Conservation (phyloP, 2,113 vertebrate genomes). For the Electrona antarctica region DNA sequence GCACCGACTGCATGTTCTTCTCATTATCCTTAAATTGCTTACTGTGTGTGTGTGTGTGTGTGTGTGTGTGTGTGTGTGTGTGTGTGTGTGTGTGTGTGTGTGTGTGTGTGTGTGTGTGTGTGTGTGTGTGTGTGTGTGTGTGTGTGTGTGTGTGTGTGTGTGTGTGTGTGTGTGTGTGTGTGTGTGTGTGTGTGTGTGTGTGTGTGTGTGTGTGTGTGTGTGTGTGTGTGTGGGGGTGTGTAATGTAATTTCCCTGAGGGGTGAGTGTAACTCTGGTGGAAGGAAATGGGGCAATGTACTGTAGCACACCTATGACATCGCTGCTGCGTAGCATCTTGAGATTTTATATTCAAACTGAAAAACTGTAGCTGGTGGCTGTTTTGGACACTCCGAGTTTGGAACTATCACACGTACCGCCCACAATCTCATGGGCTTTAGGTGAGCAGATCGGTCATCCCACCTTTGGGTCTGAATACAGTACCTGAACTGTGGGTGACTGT, state of each 20-base stretch:
- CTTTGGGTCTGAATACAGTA: too few species aligned
- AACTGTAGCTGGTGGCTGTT: neutral
- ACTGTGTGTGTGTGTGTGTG: neutral
- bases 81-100: neutral
- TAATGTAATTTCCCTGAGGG: neutral
- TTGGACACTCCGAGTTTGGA: neutral
- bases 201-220: neutral
- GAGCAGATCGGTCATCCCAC: neutral
- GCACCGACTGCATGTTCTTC: conserved; percentile 21
- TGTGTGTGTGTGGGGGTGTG: neutral
- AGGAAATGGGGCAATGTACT: neutral
- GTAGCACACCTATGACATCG: neutral
- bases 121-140: neutral
- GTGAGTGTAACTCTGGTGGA: neutral
- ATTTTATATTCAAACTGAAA: neutral
- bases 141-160: neutral
- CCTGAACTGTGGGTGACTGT: too few species aligned
- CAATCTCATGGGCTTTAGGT: neutral
- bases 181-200: neutral
- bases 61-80: neutral
- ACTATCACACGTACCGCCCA: neutral
- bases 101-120: neutral
- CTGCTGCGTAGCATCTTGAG: neutral
- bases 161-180: neutral
- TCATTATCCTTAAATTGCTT: conserved; percentile 31